Evolutionary conservation across 2,113 vertebrate genomes (phyloP).

Genomic region (Aptenodytes forsteri): DNA sequence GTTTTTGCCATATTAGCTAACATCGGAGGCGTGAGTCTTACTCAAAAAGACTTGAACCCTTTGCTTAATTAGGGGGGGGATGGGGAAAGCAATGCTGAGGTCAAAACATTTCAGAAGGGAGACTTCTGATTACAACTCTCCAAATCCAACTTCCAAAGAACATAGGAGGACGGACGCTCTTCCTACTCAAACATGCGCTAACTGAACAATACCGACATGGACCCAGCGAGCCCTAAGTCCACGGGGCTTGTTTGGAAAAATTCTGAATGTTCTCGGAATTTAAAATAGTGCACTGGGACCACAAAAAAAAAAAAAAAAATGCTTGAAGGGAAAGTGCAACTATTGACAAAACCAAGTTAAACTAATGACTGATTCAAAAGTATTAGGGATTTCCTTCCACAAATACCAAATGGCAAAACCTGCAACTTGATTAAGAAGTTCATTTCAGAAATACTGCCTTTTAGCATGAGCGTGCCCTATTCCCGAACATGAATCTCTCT

Average conservation of each 20-base stretch:
- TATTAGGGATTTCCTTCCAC: not conserved
- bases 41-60: not conserved
- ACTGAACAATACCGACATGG: accelerated
- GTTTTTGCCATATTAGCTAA: not conserved
- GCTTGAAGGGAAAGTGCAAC: not conserved
- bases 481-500: not conserved
- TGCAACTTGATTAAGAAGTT: not conserved
- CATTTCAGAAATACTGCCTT: not conserved
- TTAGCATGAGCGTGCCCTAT: accelerated
- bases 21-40: not conserved
- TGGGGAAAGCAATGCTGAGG: not conserved
- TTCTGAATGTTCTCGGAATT: not conserved
- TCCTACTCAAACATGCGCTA: accelerated
- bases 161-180: not conserved
- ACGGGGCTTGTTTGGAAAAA: not conserved
- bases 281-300: not conserved
- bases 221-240: not conserved
- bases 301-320: not conserved
- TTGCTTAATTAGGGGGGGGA: not conserved
- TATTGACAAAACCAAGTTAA: not conserved
- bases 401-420: not conserved
- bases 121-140: not conserved
- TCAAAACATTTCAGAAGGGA: not conserved
- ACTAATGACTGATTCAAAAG: not conserved
- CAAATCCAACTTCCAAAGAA: not conserved